A percentile compares a stretch with the other conserved stretches of the same genome.
Evolutionary conservation across 1,140 invertebrate genomes (phyloP).

Genomic region (Metopolophium dirhodum): DNA sequence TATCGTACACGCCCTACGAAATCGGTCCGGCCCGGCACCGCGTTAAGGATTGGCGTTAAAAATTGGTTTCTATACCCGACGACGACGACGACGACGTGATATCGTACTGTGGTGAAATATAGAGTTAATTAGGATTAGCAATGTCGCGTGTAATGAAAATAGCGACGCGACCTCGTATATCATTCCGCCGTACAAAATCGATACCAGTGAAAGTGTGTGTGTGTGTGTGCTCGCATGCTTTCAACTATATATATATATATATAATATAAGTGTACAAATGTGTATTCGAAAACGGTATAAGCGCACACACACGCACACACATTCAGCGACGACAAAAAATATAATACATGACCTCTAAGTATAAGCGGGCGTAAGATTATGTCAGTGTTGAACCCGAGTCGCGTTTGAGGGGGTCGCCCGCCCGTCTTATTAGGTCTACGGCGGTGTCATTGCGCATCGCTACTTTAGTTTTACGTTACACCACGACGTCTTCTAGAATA

Average conservation of each 20-base stretch:
- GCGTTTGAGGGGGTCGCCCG: background rate
- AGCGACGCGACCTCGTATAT: constrained; percentile 43
- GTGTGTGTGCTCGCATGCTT: background rate
- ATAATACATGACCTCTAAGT: background rate
- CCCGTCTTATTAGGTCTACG: rapidly evolving
- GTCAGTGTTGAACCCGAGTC: background rate
- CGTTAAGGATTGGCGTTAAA: background rate
- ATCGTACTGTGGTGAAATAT: constrained; percentile 27
- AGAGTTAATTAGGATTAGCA: constrained; percentile 55
- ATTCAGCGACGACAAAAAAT: background rate
- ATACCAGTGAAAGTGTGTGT: background rate
- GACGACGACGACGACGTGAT: background rate
- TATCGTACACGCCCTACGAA: background rate
- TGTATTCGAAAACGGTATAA: background rate
- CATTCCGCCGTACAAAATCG: constrained; percentile 30
- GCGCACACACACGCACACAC: background rate
- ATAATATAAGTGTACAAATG: background rate
- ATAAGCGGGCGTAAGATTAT: background rate
- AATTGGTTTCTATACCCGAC: background rate
- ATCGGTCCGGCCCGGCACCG: background rate
- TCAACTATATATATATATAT: background rate
- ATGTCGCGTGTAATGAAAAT: constrained; percentile 53
- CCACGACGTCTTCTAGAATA: background rate
- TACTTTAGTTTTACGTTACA: background rate
- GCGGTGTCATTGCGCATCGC: too few relatives aligned